Percentiles rank a stretch among this genome's conserved stretches.
These are phyloP conservation scores for Morpho achilles DNA, from an alignment of 2,888 invertebrate species.

Conservation along the genomic window DNA sequence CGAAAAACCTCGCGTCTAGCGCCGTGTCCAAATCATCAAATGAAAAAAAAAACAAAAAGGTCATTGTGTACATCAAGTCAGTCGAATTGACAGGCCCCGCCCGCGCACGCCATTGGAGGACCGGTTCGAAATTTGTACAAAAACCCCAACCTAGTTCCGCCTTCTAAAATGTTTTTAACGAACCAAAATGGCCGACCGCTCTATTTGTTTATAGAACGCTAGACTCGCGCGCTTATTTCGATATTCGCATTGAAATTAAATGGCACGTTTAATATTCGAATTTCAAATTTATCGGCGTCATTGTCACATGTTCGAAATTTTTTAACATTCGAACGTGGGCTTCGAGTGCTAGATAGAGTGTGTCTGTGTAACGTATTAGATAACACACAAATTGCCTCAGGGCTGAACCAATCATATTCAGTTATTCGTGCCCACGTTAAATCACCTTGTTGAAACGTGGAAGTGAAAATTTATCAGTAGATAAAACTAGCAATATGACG, in stretches of 20 bases:
- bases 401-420: conserved; percentile 27
- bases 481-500: conserved; percentile 26
- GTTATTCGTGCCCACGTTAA: conserved; percentile 23
- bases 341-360: conserved; percentile 12
- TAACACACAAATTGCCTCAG: conserved; percentile 28
- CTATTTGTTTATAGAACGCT: conserved; percentile 66
- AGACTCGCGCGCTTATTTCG: conserved; percentile 39
- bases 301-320: conserved; percentile 21
- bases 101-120: conserved; percentile 74
- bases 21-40: conserved; percentile 41
- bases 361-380: conserved; percentile 23
- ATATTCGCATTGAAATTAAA: conserved; percentile 36
- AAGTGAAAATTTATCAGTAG: conserved; percentile 29
- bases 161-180: conserved; percentile 76
- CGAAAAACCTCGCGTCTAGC: conserved; percentile 26
- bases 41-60: conserved; percentile 45
- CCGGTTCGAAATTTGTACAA: conserved; percentile 73
- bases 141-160: conserved; percentile 77
- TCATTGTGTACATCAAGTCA: conserved; percentile 74
- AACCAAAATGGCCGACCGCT: conserved; percentile 71
- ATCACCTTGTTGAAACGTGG: conserved; percentile 22
- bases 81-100: conserved; percentile 72
- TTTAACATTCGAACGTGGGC: conserved; percentile 18
- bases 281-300: conserved; percentile 34
- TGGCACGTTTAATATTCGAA: conserved; percentile 38